Conservation (phyloP, 2,113 vertebrate species). For the Varanus komodoensis region DNA sequence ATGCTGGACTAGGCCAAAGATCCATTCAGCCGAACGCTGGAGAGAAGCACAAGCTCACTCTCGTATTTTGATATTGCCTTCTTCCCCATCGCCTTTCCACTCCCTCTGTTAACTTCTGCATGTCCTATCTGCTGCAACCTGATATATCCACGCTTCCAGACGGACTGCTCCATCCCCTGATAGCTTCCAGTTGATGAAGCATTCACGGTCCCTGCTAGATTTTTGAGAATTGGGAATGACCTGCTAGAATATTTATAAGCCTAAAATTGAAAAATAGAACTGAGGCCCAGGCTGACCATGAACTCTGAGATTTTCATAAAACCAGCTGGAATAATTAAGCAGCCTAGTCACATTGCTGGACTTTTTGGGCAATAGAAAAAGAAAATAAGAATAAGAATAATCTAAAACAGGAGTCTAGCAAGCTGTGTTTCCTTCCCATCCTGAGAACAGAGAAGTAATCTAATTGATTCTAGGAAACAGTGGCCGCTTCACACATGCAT, state of each 20-base stretch:
- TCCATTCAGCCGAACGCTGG: neutral
- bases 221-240: conserved; percentile 41
- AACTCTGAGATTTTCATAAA: conserved; percentile 34
- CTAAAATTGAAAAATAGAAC: conserved; percentile 57
- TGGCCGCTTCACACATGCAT: neutral
- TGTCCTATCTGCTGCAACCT: conserved; percentile 53
- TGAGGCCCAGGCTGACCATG: conserved; percentile 42
- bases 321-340: conserved; percentile 43
- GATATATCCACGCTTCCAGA: conserved; percentile 53
- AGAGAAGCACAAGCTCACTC: conserved; percentile 19
- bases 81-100: conserved; percentile 18
- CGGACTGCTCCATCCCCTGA: conserved; percentile 25
- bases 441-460: neutral
- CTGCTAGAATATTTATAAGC: conserved; percentile 60
- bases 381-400: neutral
- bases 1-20: too few species aligned
- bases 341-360: neutral
- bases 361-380: neutral
- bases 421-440: neutral
- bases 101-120: conserved; percentile 55
- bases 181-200: conserved; percentile 59
- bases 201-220: conserved; percentile 49
- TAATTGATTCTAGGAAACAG: neutral
- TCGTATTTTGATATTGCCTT: conserved; percentile 33
- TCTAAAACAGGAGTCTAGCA: neutral